Evolutionary conservation across 2,888 invertebrate species (phyloP).

Genomic region (Rapana venosa): DNA sequence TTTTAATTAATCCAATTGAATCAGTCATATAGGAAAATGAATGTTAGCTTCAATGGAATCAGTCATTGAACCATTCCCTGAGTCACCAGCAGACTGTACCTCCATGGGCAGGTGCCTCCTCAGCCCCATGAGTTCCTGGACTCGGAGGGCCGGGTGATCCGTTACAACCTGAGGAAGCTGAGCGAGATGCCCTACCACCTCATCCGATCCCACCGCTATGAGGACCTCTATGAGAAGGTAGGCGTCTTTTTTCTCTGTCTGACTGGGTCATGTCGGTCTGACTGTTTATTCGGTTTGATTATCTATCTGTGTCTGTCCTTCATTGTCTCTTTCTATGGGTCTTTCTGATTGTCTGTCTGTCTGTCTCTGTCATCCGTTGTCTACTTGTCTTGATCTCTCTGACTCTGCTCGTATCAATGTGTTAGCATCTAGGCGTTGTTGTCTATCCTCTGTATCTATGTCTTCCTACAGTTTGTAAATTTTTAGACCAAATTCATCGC

Average conservation of each 20-base stretch:
- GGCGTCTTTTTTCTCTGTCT: not conserved
- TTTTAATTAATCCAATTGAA: too few species aligned
- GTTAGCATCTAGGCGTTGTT: too few species aligned
- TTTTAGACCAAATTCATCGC: too few species aligned
- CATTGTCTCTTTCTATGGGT: not conserved
- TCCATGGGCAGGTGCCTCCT: conserved; percentile 84
- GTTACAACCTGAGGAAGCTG: conserved; percentile 96
- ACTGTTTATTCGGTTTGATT: not conserved
- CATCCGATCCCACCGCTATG: conserved; percentile 89
- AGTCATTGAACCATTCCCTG: too few species aligned
- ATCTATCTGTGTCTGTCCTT: not conserved
- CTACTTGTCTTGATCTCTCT: too few species aligned
- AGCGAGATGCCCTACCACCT: conserved; percentile 95
- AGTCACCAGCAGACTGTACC: too few species aligned
- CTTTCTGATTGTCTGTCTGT: not conserved
- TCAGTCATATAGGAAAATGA: too few species aligned
- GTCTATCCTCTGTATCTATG: too few species aligned
- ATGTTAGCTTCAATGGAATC: too few species aligned
- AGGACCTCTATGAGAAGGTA: conserved; percentile 54
- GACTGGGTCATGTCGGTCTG: not conserved
- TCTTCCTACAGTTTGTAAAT: too few species aligned
- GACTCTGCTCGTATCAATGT: too few species aligned
- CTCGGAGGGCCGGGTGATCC: conserved; percentile 91
- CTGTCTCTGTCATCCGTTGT: too few species aligned
- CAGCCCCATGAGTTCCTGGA: conserved; percentile 94